phyloP scores from a whole-genome alignment of 2,888 invertebrate species.

The Parochlus steinenii region DNA sequence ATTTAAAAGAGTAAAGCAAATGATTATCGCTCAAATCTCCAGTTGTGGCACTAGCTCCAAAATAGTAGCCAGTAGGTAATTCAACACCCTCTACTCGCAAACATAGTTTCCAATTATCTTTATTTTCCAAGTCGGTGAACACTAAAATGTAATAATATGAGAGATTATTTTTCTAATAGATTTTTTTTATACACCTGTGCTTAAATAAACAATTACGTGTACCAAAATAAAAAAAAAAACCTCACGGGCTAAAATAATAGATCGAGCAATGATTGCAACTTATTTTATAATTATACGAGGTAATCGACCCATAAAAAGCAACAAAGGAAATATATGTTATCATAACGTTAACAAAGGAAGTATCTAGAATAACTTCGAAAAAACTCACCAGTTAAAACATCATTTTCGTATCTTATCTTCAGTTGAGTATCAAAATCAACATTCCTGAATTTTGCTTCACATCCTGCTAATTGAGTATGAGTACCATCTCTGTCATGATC shows the following conservation, averaged over 20 bases:
- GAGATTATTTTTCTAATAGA: constrained; percentile 14
- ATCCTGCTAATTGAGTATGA: constrained; percentile 92
- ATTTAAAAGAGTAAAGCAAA: constrained; percentile 79
- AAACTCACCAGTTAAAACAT: constrained; percentile 77
- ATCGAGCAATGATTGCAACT: constrained; percentile 6
- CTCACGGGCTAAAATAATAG: too few relatives aligned
- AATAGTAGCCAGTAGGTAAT: constrained; percentile 87
- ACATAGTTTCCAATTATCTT: constrained; percentile 88
- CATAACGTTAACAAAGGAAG: constrained; percentile 5
- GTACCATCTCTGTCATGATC: constrained; percentile 99
- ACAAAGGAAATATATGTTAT: constrained; percentile 1
- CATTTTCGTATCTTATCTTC: constrained; percentile 80
- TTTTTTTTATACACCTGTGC: constrained; percentile 7
- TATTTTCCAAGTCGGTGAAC: constrained; percentile 79
- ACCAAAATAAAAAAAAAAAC: too few relatives aligned
- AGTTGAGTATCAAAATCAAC: constrained; percentile 76
- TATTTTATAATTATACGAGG: constrained; percentile 2
- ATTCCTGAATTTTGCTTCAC: constrained; percentile 91
- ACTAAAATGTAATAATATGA: constrained; percentile 51
- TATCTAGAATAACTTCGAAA: constrained; percentile 16
- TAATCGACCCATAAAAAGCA: too few relatives aligned
- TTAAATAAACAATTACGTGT: too few relatives aligned
- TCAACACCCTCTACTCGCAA: constrained; percentile 75
- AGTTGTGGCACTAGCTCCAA: constrained; percentile 90
- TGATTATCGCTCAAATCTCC: constrained; percentile 96